A percentile compares a stretch with the other conserved stretches of the same genome.
phyloP scores from a whole-genome alignment of 2,888 invertebrate species.

The Rosalia funebris region DNA sequence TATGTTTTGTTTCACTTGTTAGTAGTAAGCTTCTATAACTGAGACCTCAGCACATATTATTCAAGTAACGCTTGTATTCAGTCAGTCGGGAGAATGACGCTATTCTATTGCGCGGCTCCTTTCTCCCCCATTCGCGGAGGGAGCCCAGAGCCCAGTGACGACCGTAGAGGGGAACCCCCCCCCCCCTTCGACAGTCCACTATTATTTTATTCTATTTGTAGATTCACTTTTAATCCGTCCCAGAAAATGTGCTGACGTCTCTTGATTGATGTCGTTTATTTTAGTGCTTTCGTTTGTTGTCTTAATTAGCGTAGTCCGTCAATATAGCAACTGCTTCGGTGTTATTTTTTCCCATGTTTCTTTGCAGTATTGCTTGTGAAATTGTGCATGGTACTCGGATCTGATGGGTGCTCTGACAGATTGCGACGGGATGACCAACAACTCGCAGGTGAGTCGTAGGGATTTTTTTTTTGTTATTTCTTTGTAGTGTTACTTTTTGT shows the following conservation, averaged over 20 bases:
- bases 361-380: constrained; percentile 41
- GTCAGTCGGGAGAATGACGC: too few relatives aligned
- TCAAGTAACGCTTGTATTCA: too few relatives aligned
- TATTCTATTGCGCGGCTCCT: not conserved
- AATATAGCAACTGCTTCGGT: constrained; percentile 9
- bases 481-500: not conserved
- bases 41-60: too few relatives aligned
- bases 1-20: too few relatives aligned
- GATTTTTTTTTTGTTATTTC: not conserved
- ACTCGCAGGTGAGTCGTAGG: constrained; percentile 36
- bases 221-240: constrained; percentile 17
- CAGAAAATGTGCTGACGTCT: constrained; percentile 12
- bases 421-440: constrained; percentile 32
- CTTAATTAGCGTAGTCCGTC: constrained; percentile 7
- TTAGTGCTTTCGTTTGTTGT: constrained; percentile 1
- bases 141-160: not conserved
- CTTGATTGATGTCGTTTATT: constrained; percentile 6
- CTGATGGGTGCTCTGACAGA: constrained; percentile 36
- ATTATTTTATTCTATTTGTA: constrained; percentile 12
- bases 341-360: constrained; percentile 29
- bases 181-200: constrained; percentile 13
- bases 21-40: too few relatives aligned
- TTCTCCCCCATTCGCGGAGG: constrained; percentile 13
- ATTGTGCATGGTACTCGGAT: constrained; percentile 33
- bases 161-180: constrained; percentile 11